Base-by-base conservation (phyloP, 2,888 invertebrate genomes). In the Hipparchia semele region DNA sequence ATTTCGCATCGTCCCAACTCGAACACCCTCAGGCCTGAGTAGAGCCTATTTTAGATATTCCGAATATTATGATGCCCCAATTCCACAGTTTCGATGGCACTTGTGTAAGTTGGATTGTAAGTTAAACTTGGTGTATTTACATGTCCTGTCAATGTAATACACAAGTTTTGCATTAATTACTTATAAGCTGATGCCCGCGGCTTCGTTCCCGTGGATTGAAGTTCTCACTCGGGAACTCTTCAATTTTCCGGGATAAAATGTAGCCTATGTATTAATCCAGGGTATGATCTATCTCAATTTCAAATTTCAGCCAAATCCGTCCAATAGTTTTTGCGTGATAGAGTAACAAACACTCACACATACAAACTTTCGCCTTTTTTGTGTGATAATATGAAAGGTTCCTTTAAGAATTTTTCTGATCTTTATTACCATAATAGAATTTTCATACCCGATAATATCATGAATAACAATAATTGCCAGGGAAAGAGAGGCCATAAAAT, bases 31-130 rank as follows among this genome's bases (percentile, higher is more conserved):
- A 77, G 82, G 76, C 77, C 71, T 78, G 83, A 81, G 82, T 83
- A 86, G 76, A 79, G 82, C 83, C 87, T 86, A 88, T 88, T 89
- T 86, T 84, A 84, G 83, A 79, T 83, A 83, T 86, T 82, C 79
- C 23, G 81, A 78, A 77, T 77, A 80, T 77, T 80, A 80, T 78
- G 81, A 80, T 77, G 81, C 76, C 76, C 79, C 79, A 78, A 78
- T 80, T 81, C 75, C 73, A 68, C 13, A 78, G 80, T 79, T 78
- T 77, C 69, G 77, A 79, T 73, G 71, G 60, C 66, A 68, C 70
- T 75, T 60, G 53, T 62, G 13, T 12, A 59, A 69, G 51, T 54
- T 61, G 69, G 13, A 61, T 49, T 51, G 49, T 51, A 49, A 64
- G 64, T 64, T 9, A 64, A 64, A 64, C 49, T 64, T 64, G 33